These are phyloP conservation scores for Leucoraja erinaceus DNA, from an alignment of 2,113 vertebrate genomes.

Conservation along the genomic window DNA sequence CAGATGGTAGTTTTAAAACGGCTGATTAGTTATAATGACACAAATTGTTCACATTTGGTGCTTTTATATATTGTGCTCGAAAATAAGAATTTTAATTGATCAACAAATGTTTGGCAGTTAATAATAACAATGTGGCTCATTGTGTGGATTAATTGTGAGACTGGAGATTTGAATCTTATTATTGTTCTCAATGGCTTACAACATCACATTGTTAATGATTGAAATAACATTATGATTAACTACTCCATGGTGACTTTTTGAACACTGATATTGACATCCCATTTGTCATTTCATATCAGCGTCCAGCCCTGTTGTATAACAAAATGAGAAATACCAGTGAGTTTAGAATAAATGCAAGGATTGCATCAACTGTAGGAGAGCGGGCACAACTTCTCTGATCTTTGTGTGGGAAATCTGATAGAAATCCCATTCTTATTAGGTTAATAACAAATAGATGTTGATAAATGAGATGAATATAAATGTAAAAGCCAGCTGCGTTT, in stretches of 20 bases:
- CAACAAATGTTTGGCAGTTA: slow-evolving; percentile 12
- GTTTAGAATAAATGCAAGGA: neutral
- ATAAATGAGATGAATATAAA: neutral
- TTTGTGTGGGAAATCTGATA: neutral
- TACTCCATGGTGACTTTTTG: neutral
- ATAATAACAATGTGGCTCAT: neutral
- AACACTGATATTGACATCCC: slow-evolving; percentile 20
- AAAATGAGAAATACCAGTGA: neutral
- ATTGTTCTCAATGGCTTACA: slow-evolving; percentile 4
- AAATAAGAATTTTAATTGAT: neutral
- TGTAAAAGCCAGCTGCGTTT: neutral
- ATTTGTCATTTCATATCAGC: slow-evolving; percentile 1
- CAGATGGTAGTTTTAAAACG: neutral
- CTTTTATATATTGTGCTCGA: neutral
- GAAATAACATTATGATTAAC: neutral
- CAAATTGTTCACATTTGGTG: neutral
- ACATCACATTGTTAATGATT: slow-evolving; percentile 3
- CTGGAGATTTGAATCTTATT: slow-evolving; percentile 3
- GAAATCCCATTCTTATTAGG: neutral
- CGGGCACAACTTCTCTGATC: neutral
- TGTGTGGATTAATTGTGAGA: neutral
- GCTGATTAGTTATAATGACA: neutral
- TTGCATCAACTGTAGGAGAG: neutral
- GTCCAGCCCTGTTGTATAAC: neutral
- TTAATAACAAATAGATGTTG: neutral